Evolutionary conservation across 2,113 vertebrate species (phyloP).

Genomic region (Ictalurus punctatus): DNA sequence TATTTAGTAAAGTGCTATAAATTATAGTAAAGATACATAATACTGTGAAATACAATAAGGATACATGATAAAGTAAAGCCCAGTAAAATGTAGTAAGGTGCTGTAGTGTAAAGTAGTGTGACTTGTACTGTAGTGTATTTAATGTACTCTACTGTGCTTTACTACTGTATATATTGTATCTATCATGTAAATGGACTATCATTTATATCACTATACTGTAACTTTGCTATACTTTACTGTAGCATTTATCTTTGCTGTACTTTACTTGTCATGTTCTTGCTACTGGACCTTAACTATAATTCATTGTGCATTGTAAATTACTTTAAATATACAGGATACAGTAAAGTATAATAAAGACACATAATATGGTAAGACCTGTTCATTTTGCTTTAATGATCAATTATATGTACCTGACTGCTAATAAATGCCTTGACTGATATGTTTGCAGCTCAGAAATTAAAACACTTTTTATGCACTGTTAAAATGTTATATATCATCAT

Average conservation of each 20-base stretch:
- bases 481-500: background rate
- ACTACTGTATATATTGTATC: too few relatives aligned
- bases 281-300: background rate
- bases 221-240: background rate
- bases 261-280: background rate
- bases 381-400: background rate
- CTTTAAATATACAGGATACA: too few relatives aligned
- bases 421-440: background rate
- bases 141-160: too few relatives aligned
- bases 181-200: too few relatives aligned
- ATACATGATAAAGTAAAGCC: too few relatives aligned
- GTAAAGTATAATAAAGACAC: background rate
- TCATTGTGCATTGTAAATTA: background rate
- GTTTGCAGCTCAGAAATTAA: background rate
- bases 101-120: too few relatives aligned
- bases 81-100: too few relatives aligned
- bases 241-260: background rate
- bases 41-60: too few relatives aligned
- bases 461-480: background rate
- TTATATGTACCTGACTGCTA: background rate
- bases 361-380: background rate
- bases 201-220: background rate
- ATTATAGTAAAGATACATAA: too few relatives aligned
- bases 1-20: too few relatives aligned
- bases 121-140: too few relatives aligned